Conservation (phyloP, 2,888 invertebrate genomes). For the Caenorhabditis doughertyi region DNA sequence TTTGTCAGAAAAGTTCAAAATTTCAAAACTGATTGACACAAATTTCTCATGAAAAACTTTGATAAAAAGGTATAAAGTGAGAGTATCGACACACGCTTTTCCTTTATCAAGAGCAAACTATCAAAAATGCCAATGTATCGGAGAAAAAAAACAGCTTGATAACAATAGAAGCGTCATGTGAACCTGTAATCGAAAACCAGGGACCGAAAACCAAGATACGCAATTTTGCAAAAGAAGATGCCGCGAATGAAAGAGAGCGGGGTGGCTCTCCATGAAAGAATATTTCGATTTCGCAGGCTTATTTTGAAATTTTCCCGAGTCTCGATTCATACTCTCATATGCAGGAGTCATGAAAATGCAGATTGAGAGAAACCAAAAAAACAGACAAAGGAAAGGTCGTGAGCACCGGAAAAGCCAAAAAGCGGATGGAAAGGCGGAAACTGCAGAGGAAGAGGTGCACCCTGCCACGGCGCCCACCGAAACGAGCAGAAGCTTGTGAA, state of each 20-base stretch:
- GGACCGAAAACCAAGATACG: slow-evolving; percentile 12
- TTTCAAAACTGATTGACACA: neutral
- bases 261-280: neutral
- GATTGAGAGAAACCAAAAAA: slow-evolving; percentile 4
- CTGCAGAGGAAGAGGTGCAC: slow-evolving; percentile 27
- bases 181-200: neutral
- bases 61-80: neutral
- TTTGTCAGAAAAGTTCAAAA: neutral
- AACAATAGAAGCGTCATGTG: slow-evolving; percentile 14
- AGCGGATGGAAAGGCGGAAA: neutral
- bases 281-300: neutral
- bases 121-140: slow-evolving; percentile 17
- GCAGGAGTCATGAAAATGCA: neutral
- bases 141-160: slow-evolving; percentile 34
- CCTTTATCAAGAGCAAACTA: slow-evolving; percentile 39
- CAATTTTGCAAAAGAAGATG: neutral
- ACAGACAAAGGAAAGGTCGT: slow-evolving; percentile 17
- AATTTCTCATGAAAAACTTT: neutral
- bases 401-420: slow-evolving; percentile 37
- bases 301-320: neutral
- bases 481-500: slow-evolving; percentile 23
- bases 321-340: neutral
- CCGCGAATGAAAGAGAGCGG: neutral
- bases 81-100: neutral
- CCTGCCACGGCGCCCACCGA: slow-evolving; percentile 11